These are phyloP conservation scores for Amphimallon solstitiale DNA, from an alignment of 2,888 invertebrate genomes.

Conservation along the genomic window DNA sequence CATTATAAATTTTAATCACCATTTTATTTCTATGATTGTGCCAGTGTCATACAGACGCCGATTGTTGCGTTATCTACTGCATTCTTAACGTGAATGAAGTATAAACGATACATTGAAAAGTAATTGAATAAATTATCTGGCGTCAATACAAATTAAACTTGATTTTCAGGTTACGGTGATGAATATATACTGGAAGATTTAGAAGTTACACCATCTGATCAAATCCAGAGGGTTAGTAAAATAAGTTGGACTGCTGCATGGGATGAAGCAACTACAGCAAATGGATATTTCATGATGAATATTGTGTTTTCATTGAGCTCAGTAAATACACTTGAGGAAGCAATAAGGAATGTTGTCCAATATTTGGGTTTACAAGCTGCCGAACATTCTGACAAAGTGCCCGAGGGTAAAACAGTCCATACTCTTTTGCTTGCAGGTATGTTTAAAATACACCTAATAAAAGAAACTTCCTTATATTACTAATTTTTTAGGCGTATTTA, in stretches of 20 bases:
- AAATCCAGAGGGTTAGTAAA: slow-evolving; percentile 81
- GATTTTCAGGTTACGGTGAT: slow-evolving; percentile 81
- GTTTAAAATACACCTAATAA: slow-evolving; percentile 1
- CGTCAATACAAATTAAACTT: too few species aligned
- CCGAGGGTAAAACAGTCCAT: slow-evolving; percentile 84
- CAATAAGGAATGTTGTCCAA: slow-evolving; percentile 83
- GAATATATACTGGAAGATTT: slow-evolving; percentile 96
- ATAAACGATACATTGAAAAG: too few species aligned
- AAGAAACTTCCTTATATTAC: slow-evolving; percentile 10
- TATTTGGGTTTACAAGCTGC: slow-evolving; percentile 88
- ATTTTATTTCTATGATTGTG: too few species aligned
- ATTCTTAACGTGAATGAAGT: too few species aligned
- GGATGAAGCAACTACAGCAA: slow-evolving; percentile 76
- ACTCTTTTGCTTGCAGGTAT: slow-evolving; percentile 81
- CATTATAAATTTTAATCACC: too few species aligned
- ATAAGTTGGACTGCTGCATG: slow-evolving; percentile 77
- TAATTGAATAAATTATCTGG: too few species aligned
- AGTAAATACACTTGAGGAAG: slow-evolving; percentile 82
- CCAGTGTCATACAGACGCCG: too few species aligned
- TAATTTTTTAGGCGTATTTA: slow-evolving; percentile 75
- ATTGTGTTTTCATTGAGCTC: slow-evolving; percentile 92
- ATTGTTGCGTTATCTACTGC: too few species aligned
- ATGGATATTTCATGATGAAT: slow-evolving; percentile 66
- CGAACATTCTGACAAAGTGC: slow-evolving; percentile 84
- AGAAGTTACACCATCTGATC: slow-evolving; percentile 86